A percentile compares a stretch with the other conserved stretches of the same genome.
Evolutionary conservation across 2,888 invertebrate genomes (phyloP).

Genomic region (Drosophila setosimentum): DNA sequence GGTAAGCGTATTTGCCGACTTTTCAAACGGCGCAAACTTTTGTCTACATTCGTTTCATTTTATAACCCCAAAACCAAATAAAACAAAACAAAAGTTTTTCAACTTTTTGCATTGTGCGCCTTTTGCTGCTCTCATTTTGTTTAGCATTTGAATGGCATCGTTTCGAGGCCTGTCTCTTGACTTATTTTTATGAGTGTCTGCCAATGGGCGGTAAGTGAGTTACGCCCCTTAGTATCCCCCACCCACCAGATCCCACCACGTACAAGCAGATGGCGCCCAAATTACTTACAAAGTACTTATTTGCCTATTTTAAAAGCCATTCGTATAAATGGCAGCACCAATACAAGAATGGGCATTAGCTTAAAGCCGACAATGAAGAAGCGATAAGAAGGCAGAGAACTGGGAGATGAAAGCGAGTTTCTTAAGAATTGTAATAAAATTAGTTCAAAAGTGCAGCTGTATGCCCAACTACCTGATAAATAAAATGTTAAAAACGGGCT

Average conservation of each 20-base stretch:
- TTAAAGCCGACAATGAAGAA: constrained; percentile 33
- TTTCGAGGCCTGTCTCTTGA: constrained; percentile 65
- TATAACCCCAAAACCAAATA: constrained; percentile 68
- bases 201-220: constrained; percentile 43
- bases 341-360: constrained; percentile 26
- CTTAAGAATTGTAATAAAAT: constrained; percentile 68
- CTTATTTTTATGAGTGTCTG: constrained; percentile 67
- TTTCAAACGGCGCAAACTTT: constrained; percentile 64
- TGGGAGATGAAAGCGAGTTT: constrained; percentile 5
- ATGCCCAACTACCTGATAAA: constrained; percentile 76
- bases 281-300: constrained; percentile 80
- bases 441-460: constrained; percentile 69
- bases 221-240: background rate
- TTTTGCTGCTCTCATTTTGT: constrained; percentile 55
- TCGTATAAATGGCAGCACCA: constrained; percentile 60
- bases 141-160: constrained; percentile 72
- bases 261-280: constrained; percentile 50
- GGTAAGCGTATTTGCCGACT: constrained; percentile 60
- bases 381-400: constrained; percentile 1
- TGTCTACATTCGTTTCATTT: constrained; percentile 74
- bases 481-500: constrained; percentile 21
- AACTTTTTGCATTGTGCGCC: constrained; percentile 65
- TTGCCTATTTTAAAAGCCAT: constrained; percentile 76
- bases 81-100: constrained; percentile 71
- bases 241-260: background rate